Percentiles rank a stretch among this genome's conserved stretches.
Conservation (phyloP, 2,113 vertebrate genomes). For the Platycercus adscitus region DNA sequence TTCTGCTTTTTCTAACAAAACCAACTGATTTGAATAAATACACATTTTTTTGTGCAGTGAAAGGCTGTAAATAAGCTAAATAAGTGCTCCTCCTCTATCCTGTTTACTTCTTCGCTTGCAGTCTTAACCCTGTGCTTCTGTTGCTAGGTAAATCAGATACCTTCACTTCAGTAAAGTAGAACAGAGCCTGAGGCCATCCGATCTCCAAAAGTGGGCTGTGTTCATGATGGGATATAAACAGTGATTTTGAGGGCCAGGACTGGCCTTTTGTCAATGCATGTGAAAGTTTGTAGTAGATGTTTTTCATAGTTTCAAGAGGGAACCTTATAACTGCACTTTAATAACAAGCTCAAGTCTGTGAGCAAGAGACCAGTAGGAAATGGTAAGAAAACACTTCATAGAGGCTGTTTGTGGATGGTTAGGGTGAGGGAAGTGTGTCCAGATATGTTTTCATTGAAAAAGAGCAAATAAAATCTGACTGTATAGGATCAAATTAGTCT, state of each 20-base stretch:
- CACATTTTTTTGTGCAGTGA: background rate
- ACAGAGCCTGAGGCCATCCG: background rate
- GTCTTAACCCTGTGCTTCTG: background rate
- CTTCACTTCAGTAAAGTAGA: background rate
- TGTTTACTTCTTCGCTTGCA: background rate
- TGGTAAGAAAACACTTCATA: background rate
- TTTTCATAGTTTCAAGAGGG: background rate
- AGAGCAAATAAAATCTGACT: background rate
- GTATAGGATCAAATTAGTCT: background rate
- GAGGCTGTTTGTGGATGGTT: background rate
- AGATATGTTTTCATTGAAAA: background rate
- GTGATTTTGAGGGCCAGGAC: background rate
- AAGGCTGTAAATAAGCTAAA: background rate
- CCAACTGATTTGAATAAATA: background rate
- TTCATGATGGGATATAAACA: background rate
- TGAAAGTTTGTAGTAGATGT: background rate
- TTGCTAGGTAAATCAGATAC: background rate
- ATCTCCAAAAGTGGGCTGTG: background rate
- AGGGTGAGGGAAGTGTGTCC: background rate
- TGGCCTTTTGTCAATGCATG: background rate
- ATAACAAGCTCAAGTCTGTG: background rate
- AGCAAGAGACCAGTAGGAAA: background rate
- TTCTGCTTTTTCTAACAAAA: background rate
- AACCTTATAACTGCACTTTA: background rate
- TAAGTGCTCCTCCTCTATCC: background rate